Conservation (phyloP, 2,797 vertebrate genomes). For the Bradypodion ventrale region DNA sequence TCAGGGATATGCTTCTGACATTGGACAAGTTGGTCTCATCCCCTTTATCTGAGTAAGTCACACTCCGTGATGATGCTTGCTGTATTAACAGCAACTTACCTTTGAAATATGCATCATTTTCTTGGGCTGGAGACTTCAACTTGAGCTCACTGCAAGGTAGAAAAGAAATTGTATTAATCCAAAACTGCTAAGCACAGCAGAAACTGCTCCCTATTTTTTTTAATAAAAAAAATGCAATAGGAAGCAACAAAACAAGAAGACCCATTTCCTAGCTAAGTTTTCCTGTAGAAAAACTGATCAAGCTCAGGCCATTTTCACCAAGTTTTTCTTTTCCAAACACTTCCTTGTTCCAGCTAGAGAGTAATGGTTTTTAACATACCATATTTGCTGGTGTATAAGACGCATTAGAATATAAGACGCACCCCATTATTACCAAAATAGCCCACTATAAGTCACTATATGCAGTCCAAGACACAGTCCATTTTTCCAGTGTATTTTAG, state of each 20-base stretch:
- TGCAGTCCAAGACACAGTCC: no score
- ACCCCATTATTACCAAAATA: no score
- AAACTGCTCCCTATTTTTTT: neutral
- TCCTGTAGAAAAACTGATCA: constrained; percentile 10
- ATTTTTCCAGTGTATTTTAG: no score
- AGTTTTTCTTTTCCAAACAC: neutral
- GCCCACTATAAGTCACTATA: no score
- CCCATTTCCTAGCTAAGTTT: neutral
- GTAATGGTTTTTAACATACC: neutral
- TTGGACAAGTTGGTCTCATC: constrained; percentile 82
- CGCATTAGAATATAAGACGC: no score
- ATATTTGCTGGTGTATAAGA: no score
- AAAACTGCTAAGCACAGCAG: constrained; percentile 28
- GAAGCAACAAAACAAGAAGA: no score
- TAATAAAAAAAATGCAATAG: no score
- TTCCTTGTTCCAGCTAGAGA: neutral
- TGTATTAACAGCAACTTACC: constrained; percentile 83
- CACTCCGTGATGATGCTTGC: constrained; percentile 84
- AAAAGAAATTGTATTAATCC: constrained; percentile 53
- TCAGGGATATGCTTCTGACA: constrained; percentile 90
- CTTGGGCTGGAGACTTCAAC: constrained; percentile 81
- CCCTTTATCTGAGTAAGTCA: constrained; percentile 85
- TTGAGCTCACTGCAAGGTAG: constrained; percentile 81
- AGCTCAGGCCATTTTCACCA: constrained; percentile 36
- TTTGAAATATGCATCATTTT: constrained; percentile 78